These are phyloP conservation scores for Athalia cordata DNA, from an alignment of 2,888 invertebrate species.

Conservation along the genomic window DNA sequence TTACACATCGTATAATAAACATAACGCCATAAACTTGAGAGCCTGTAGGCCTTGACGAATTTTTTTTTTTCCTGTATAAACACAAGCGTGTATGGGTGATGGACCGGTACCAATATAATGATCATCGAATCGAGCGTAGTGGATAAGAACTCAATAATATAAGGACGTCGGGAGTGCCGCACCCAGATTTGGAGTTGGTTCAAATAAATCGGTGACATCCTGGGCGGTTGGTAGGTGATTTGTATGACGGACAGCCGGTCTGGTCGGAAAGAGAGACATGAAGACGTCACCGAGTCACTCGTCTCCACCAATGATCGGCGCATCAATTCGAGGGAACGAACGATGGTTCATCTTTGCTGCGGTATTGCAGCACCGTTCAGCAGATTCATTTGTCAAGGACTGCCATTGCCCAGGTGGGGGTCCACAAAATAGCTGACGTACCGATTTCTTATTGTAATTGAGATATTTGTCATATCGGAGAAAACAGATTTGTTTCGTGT, in stretches of 20 bases:
- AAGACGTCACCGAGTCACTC: constrained; percentile 64
- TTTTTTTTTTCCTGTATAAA: neutral
- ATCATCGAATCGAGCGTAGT: constrained; percentile 36
- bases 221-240: constrained; percentile 67
- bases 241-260: constrained; percentile 65
- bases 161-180: constrained; percentile 51
- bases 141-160: constrained; percentile 41
- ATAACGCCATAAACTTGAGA: constrained; percentile 17
- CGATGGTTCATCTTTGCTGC: no score
- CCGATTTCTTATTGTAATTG: constrained; percentile 45
- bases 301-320: constrained; percentile 48
- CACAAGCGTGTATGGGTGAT: neutral
- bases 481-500: constrained; percentile 38
- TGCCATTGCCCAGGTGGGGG: constrained; percentile 63
- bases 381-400: constrained; percentile 69
- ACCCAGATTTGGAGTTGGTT: constrained; percentile 60
- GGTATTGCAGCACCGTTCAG: constrained; percentile 51
- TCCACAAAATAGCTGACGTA: constrained; percentile 45
- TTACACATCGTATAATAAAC: neutral
- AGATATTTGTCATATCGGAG: constrained; percentile 44
- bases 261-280: constrained; percentile 57
- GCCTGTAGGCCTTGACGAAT: constrained; percentile 19
- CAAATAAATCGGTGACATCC: constrained; percentile 72
- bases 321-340: neutral
- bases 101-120: constrained; percentile 8